Evolutionary conservation across 2,888 invertebrate species (phyloP).

Genomic region (Dexiosoma caninum): DNA sequence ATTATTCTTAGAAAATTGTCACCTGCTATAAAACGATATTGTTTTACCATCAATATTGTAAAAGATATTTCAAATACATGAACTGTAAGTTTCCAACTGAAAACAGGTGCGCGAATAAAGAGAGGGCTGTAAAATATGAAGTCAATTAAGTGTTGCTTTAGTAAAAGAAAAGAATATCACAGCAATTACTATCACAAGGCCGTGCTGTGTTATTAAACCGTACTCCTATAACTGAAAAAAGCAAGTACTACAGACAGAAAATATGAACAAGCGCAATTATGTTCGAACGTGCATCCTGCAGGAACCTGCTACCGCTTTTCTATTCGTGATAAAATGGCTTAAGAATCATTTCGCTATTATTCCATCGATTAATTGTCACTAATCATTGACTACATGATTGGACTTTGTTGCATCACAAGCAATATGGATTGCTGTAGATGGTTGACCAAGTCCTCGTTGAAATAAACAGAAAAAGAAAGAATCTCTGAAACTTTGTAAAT

Average conservation of each 20-base stretch:
- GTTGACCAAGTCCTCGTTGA: not conserved
- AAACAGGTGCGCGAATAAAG: no score
- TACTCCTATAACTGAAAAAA: conserved; percentile 27
- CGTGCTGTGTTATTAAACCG: no score
- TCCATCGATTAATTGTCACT: conserved; percentile 32
- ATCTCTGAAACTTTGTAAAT: no score
- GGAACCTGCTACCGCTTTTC: not conserved
- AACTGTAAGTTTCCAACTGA: no score
- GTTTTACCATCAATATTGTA: not conserved
- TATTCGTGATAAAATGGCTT: not conserved
- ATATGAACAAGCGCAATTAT: not conserved
- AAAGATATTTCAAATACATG: no score
- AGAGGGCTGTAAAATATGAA: no score
- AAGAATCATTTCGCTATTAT: not conserved
- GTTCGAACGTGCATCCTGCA: not conserved
- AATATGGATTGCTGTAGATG: not conserved
- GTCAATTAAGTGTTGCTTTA: no score
- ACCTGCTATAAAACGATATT: not conserved
- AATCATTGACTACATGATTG: conserved; percentile 39
- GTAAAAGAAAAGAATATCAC: not conserved
- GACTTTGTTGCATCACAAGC: conserved; percentile 3
- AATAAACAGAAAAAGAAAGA: not conserved
- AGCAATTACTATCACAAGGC: not conserved
- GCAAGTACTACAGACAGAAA: not conserved
- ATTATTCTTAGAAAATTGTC: not conserved